Percentiles rank a stretch among this genome's conserved stretches.
Evolutionary conservation across 2,888 invertebrate genomes (phyloP).

Genomic region (Fragum whitleyi): DNA sequence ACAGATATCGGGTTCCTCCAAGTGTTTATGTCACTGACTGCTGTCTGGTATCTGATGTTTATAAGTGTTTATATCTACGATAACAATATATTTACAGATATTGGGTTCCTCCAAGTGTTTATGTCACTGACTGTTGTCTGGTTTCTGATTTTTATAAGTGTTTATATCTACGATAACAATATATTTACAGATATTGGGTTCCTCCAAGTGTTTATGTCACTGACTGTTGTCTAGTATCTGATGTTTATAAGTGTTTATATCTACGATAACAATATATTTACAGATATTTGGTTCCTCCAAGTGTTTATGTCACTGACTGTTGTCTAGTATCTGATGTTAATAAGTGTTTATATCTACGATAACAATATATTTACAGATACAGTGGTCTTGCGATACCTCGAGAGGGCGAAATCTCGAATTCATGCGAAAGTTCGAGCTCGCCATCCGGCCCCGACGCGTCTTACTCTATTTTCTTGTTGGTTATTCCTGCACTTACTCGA

Average conservation of each 20-base stretch:
- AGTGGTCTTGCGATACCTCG: too few species aligned
- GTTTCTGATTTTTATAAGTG: neutral
- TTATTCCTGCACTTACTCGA: too few species aligned
- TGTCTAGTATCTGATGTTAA: neutral
- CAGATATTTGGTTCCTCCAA: constrained; percentile 23
- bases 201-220: constrained; percentile 20
- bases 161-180: too few species aligned
- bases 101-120: neutral
- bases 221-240: neutral
- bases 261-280: neutral
- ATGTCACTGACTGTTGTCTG: neutral
- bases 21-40: neutral
- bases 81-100: too few species aligned
- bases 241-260: constrained; percentile 8
- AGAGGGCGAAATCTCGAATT: too few species aligned
- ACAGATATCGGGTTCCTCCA: too few species aligned
- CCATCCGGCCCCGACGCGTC: too few species aligned
- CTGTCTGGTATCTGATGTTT: neutral
- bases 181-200: constrained; percentile 25
- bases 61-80: too few species aligned
- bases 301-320: constrained; percentile 12
- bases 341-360: neutral
- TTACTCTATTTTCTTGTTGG: too few species aligned
- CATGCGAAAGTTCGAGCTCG: too few species aligned
- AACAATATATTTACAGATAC: too few species aligned